Evolutionary conservation across 2,797 vertebrate species (phyloP).

Genomic region (Valencia hispanica): DNA sequence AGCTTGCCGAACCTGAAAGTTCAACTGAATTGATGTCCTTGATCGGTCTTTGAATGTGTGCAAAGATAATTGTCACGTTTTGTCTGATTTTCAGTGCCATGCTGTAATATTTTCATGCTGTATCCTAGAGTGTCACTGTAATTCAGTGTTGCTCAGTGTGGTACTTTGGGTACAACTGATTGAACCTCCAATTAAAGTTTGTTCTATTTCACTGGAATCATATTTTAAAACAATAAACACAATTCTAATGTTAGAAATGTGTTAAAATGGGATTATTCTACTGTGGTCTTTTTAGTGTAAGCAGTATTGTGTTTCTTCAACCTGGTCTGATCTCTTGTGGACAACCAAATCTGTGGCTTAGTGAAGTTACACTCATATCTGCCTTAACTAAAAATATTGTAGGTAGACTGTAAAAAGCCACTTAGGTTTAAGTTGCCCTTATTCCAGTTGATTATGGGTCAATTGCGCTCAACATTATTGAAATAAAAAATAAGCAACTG

Average conservation of each 20-base stretch:
- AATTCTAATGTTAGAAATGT: slow-evolving; percentile 6
- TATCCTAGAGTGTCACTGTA: slow-evolving; percentile 11
- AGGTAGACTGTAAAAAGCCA: slow-evolving; percentile 16
- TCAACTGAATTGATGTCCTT: slow-evolving; percentile 3
- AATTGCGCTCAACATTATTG: slow-evolving; percentile 14
- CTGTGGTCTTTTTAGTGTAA: slow-evolving; percentile 33
- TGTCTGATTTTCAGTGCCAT: slow-evolving; percentile 35
- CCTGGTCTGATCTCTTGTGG: slow-evolving; percentile 44
- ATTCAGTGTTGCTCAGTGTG: background rate
- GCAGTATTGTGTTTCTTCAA: slow-evolving; percentile 58
- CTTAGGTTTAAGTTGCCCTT: slow-evolving; percentile 33
- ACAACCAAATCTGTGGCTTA: slow-evolving; percentile 38
- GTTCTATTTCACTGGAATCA: slow-evolving; percentile 5
- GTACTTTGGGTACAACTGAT: background rate
- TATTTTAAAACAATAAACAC: slow-evolving; percentile 11
- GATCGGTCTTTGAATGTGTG: slow-evolving; percentile 15
- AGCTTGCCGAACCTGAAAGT: background rate
- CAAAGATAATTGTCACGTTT: slow-evolving; percentile 24
- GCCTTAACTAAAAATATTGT: slow-evolving; percentile 52
- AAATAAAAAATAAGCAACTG: background rate
- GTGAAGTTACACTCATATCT: slow-evolving; percentile 60
- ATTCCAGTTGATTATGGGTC: slow-evolving; percentile 32
- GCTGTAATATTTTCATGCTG: slow-evolving; percentile 31
- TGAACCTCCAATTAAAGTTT: background rate
- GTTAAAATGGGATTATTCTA: slow-evolving; percentile 25